Evolutionary conservation across 1,140 invertebrate species (phyloP), one percentile per base, ranked within the genome.

Genomic region (Callitettix versicolor): DNA sequence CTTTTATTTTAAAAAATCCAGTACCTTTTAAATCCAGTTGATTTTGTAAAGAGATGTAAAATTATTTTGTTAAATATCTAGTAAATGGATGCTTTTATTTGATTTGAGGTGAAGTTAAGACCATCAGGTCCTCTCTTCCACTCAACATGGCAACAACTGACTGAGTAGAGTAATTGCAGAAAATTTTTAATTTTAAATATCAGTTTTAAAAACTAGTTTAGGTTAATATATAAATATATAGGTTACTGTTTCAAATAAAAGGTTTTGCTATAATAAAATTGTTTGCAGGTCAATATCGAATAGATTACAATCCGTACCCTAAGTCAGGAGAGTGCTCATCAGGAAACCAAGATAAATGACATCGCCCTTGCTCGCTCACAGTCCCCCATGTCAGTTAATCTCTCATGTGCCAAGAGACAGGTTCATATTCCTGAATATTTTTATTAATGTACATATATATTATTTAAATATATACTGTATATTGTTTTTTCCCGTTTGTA

Each of bases 301-400:
- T 58, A 41, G 57, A 58, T 47, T 58, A 53, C 24, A 50, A 15
- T 48, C 36, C 48, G 21, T 53, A 58, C 42, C 49, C 46, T 17
- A 58, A 55, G 30, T 38, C 52, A 6, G 46, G 49, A 33, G 49
- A 58, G 17, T 58, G 57, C 34, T 40, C 33, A 22, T 36, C 46
- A 20, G 43, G 34, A 20, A 55, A 40, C 41, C 53, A 38, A 14
- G 57, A 58, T 30, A 58, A 58, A 46, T 58, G 57, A 58, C 57
- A 51, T 34, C 52, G 24, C 24, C 33, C 26, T 3, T 30, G 17
- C 26, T 12, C 44, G 5, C 38, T 21, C 11, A 41, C 34, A 17
- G n/a, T 42, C 34, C 21, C 38, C 15, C 20, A 41, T 30, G 26
- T 53, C 21, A 20, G 21, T 21, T 14, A 17, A 22, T 20, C 43